phyloP scores from a whole-genome alignment of 2,113 vertebrate species.

The Diadophis punctatus region DNA sequence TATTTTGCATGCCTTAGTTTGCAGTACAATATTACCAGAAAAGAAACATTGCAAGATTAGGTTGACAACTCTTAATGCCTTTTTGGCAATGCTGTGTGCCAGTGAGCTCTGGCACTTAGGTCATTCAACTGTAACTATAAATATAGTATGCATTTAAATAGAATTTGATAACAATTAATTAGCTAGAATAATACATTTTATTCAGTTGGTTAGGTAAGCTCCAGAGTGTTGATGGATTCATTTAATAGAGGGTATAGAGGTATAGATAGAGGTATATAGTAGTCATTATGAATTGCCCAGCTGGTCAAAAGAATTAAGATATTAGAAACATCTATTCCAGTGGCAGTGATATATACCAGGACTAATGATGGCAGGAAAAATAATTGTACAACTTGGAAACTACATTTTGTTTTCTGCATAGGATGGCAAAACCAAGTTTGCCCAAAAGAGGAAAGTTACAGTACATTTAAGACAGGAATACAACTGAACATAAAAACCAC shows the following conservation, averaged over 20 bases:
- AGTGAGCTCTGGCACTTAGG: too few species aligned
- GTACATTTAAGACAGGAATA: not conserved
- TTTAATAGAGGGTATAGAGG: not conserved
- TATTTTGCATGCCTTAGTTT: too few species aligned
- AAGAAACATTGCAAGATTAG: too few species aligned
- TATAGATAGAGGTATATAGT: not conserved
- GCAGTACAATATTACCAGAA: too few species aligned
- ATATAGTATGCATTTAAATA: too few species aligned
- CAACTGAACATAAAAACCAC: not conserved
- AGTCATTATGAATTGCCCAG: not conserved
- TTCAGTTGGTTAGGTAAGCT: not conserved
- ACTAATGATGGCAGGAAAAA: not conserved
- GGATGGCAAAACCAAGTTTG: not conserved
- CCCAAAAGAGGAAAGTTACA: not conserved
- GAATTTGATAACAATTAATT: not conserved
- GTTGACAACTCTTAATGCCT: too few species aligned
- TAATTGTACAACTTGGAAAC: not conserved
- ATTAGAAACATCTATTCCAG: not conserved
- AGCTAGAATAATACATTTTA: not conserved
- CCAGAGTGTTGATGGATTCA: not conserved
- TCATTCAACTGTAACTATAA: not conserved
- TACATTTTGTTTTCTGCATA: not conserved
- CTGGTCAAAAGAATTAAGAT: not conserved
- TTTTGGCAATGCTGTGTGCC: too few species aligned
- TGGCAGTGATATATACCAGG: not conserved